phyloP scores from a whole-genome alignment of 1,140 invertebrate species.

The Cherax quadricarinatus region DNA sequence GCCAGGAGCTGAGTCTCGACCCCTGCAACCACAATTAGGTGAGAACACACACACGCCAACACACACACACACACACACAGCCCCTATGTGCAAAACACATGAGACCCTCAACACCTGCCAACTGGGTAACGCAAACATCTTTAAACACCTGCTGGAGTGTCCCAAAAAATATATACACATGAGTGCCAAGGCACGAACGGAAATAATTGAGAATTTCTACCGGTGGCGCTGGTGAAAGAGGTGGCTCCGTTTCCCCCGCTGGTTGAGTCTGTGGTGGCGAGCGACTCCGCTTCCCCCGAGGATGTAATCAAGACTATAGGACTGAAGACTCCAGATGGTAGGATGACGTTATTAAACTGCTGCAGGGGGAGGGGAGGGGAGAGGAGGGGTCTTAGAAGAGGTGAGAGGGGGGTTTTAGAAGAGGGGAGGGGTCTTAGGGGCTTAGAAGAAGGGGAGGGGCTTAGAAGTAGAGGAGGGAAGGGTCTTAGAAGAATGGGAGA shows the following conservation, averaged over 20 bases:
- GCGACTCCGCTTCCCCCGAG: slow-evolving; percentile 64
- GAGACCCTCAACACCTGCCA: too few species aligned
- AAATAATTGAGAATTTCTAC: too few species aligned
- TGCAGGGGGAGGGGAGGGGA: slow-evolving; percentile 59
- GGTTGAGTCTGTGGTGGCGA: slow-evolving; percentile 34
- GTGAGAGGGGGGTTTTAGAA: background rate
- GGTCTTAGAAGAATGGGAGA: background rate
- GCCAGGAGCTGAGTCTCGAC: too few species aligned
- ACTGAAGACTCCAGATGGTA: slow-evolving; percentile 45
- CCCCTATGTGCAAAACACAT: too few species aligned
- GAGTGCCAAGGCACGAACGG: too few species aligned
- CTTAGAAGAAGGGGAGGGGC: background rate
- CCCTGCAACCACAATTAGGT: too few species aligned
- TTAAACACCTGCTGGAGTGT: too few species aligned
- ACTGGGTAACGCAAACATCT: too few species aligned
- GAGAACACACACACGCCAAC: too few species aligned
- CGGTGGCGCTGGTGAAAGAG: background rate
- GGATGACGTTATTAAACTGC: slow-evolving; percentile 71
- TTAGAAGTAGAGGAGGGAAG: background rate
- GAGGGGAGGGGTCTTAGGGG: slow-evolving; percentile 8
- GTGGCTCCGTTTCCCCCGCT: slow-evolving; percentile 57
- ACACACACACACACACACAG: too few species aligned
- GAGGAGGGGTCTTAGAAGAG: slow-evolving; percentile 47
- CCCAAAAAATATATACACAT: too few species aligned
- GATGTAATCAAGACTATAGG: slow-evolving; percentile 66